Evolutionary conservation across 2,888 invertebrate species (phyloP).

Genomic region (Gortyna flavago): DNA sequence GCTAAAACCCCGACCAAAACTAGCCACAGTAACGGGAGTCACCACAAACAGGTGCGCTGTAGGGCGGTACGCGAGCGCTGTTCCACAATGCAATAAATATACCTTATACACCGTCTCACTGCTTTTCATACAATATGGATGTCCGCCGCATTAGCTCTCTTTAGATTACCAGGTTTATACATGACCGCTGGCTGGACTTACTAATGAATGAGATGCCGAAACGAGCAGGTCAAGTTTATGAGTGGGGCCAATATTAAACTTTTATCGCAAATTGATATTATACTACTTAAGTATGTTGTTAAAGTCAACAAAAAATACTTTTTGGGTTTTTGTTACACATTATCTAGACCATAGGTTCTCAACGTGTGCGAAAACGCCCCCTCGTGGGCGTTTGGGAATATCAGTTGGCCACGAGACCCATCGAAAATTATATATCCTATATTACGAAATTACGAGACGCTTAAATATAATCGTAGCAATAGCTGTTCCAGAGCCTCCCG

Average conservation of each 20-base stretch:
- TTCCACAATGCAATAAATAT: constrained; percentile 78
- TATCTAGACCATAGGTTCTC: neutral
- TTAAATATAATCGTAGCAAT: neutral
- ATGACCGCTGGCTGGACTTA: constrained; percentile 77
- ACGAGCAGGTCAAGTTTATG: constrained; percentile 35
- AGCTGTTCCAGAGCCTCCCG: no score
- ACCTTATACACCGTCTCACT: constrained; percentile 69
- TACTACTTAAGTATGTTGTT: neutral
- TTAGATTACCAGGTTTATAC: constrained; percentile 80
- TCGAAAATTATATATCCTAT: neutral
- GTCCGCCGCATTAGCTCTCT: constrained; percentile 79
- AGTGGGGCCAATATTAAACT: constrained; percentile 12
- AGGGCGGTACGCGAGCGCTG: constrained; percentile 57
- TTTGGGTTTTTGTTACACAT: neutral
- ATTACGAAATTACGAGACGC: neutral
- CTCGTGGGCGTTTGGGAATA: neutral
- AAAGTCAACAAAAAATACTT: neutral
- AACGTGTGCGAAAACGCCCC: neutral
- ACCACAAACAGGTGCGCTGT: constrained; percentile 64
- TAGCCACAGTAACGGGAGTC: constrained; percentile 60
- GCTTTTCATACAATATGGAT: constrained; percentile 79
- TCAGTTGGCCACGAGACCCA: neutral
- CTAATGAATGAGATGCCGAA: constrained; percentile 76
- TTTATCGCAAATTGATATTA: constrained; percentile 24
- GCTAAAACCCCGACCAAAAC: constrained; percentile 40